Evolutionary conservation across 2,113 vertebrate genomes (phyloP).

Genomic region (Riparia riparia): DNA sequence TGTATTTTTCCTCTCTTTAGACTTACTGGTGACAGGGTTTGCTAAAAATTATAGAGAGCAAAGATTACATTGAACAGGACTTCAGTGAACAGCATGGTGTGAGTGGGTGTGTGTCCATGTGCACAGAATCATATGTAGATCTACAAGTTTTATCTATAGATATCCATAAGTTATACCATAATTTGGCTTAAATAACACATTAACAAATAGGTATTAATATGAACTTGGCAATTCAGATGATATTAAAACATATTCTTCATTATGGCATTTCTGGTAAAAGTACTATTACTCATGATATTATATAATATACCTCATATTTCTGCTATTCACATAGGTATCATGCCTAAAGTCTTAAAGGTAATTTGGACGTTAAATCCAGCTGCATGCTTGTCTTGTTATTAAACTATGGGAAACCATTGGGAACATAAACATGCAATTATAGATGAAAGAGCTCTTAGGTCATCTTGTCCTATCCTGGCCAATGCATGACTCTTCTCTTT

Average conservation of each 20-base stretch:
- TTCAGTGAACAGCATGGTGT: background rate
- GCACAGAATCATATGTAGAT: background rate
- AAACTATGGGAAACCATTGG: background rate
- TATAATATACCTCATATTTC: background rate
- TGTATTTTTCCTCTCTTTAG: background rate
- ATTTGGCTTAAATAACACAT: background rate
- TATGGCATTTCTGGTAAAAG: background rate
- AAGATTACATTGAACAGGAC: background rate
- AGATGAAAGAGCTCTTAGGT: background rate
- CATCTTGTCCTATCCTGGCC: background rate
- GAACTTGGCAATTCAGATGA: background rate
- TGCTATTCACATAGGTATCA: background rate
- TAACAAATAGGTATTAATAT: background rate
- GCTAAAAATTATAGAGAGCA: background rate
- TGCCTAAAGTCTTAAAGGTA: background rate
- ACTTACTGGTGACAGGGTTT: background rate
- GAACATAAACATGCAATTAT: slow-evolving; percentile 1
- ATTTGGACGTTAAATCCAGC: background rate
- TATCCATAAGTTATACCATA: background rate
- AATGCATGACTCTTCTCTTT: background rate
- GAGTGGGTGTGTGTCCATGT: background rate
- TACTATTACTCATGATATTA: background rate
- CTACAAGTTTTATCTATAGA: background rate
- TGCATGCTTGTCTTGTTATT: background rate
- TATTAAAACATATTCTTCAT: background rate